Conservation (phyloP, 1,140 invertebrate species). For the Heliconius eleuchia region DNA sequence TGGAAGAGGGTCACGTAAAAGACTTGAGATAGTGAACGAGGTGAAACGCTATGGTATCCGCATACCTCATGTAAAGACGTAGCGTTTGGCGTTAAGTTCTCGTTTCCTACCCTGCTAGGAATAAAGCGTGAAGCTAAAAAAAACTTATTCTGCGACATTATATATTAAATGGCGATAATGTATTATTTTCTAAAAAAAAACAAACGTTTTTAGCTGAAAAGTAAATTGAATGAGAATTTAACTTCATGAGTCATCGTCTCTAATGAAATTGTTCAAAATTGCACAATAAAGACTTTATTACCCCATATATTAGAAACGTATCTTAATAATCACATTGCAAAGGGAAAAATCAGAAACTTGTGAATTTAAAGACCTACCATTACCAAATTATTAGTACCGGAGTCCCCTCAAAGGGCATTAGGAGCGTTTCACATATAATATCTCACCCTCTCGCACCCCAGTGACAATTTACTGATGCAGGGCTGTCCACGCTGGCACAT, state of each 20-base stretch:
- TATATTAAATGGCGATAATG: no score
- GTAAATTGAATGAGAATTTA: background rate
- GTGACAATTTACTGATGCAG: slow-evolving; percentile 49
- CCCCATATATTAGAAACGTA: background rate
- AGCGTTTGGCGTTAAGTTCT: no score
- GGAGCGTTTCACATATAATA: slow-evolving; percentile 38
- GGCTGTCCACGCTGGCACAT: background rate
- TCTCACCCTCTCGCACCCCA: slow-evolving; percentile 37
- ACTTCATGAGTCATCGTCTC: background rate
- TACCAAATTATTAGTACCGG: slow-evolving; percentile 9
- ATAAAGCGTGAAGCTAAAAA: no score
- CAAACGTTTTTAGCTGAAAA: background rate
- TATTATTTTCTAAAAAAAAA: no score
- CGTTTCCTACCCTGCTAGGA: no score
- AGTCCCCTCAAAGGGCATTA: slow-evolving; percentile 33
- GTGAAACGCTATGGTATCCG: no score
- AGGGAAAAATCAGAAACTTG: background rate
- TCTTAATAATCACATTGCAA: slow-evolving; percentile 3
- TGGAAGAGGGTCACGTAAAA: no score
- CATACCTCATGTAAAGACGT: no score
- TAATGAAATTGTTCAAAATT: background rate
- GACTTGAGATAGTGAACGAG: no score
- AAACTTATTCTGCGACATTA: no score
- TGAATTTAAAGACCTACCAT: slow-evolving; percentile 10
- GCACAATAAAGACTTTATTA: background rate